A percentile compares a stretch with the other conserved stretches of the same genome.
These are phyloP conservation scores for Tigriopus japonicus DNA, from an alignment of 1,140 invertebrate genomes.

Conservation along the genomic window DNA sequence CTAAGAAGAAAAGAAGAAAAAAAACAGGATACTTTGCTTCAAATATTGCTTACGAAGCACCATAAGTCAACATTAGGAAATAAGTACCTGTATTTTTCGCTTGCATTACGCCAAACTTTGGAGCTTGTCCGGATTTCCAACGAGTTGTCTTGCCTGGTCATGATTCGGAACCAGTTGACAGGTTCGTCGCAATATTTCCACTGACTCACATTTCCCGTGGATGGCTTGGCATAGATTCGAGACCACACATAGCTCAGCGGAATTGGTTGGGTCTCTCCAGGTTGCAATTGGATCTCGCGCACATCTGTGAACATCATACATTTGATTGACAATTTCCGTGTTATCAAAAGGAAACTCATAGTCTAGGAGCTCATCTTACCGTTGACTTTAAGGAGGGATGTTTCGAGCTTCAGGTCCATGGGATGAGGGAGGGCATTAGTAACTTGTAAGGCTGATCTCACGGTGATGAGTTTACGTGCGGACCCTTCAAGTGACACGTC, in stretches of 20 bases:
- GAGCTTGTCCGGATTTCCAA: neutral
- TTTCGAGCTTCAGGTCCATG: constrained; percentile 35
- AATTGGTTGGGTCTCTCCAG: constrained; percentile 17
- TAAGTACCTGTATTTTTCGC: neutral
- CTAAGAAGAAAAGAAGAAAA: constrained; percentile 29
- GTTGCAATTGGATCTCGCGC: constrained; percentile 14
- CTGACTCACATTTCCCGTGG: constrained; percentile 1
- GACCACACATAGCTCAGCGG: constrained; percentile 21
- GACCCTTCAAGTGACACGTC: constrained; percentile 76
- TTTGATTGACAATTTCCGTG: constrained; percentile 16
- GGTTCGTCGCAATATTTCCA: constrained; percentile 32
- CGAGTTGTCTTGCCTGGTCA: neutral
- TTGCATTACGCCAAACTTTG: neutral
- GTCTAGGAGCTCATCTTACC: constrained; percentile 15
- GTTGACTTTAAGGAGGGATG: constrained; percentile 19
- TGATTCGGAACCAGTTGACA: constrained; percentile 1
- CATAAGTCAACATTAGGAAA: too few species aligned
- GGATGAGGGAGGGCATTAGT: constrained; percentile 50
- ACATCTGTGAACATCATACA: constrained; percentile 10
- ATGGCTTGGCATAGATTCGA: constrained; percentile 19
- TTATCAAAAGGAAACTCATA: too few species aligned
- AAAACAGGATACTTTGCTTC: too few species aligned
- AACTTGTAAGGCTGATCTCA: constrained; percentile 67
- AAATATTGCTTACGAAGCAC: too few species aligned
- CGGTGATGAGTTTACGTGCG: constrained; percentile 82